These are phyloP conservation scores for Aspidiotus rigidus DNA, from an alignment of 2,888 invertebrate genomes.

Conservation along the genomic window DNA sequence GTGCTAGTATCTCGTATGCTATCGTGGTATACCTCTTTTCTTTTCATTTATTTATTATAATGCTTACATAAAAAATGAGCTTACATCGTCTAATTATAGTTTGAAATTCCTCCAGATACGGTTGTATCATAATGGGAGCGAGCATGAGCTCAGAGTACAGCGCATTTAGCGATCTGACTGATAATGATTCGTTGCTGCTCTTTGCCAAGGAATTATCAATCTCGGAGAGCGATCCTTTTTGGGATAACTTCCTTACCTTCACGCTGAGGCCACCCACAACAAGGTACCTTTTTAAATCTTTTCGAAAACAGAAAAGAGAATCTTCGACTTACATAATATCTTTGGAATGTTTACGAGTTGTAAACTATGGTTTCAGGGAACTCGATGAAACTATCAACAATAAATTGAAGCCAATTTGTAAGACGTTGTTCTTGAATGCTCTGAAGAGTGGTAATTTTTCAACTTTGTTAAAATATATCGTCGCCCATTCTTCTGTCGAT, in stretches of 20 bases:
- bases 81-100: no score
- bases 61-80: no score
- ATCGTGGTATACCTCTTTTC: no score
- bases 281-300: conserved; percentile 46
- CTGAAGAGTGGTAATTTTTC: conserved; percentile 35
- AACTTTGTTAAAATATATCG: conserved; percentile 31
- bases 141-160: conserved; percentile 53
- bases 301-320: conserved; percentile 9
- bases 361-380: conserved; percentile 49
- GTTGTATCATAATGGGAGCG: conserved; percentile 59
- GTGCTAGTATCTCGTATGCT: no score
- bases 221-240: conserved; percentile 78
- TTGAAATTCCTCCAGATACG: no score
- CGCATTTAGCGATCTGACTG: conserved; percentile 61
- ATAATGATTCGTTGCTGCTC: conserved; percentile 66
- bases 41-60: no score
- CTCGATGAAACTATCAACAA: conserved; percentile 75
- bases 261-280: conserved; percentile 73
- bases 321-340: background rate
- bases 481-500: conserved; percentile 8
- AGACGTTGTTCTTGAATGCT: conserved; percentile 34
- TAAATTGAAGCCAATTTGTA: conserved; percentile 59
- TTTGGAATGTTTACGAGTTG: conserved; percentile 12
- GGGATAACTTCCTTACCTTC: conserved; percentile 88
- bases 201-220: conserved; percentile 74